phyloP scores from a whole-genome alignment of 2,113 vertebrate species.

The Dunckerocampus dactyliophorus region DNA sequence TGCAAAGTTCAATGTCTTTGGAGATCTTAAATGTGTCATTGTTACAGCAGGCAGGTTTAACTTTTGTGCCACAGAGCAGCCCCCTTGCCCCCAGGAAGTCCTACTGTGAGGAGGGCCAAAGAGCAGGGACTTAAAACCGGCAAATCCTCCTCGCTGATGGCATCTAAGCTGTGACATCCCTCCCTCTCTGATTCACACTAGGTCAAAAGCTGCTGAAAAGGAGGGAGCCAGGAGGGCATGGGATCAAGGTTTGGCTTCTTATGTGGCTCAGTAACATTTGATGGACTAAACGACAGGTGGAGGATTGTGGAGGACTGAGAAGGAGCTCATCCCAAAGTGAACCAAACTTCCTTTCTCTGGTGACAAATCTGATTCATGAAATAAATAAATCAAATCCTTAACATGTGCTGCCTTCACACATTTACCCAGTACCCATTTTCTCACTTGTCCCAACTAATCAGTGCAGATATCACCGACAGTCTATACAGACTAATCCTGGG shows the following conservation, averaged over 20 bases:
- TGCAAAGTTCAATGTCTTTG: conserved; percentile 68
- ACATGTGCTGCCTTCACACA: too few relatives aligned
- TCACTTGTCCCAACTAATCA: not conserved
- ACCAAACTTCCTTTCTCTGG: not conserved
- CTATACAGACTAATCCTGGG: conserved; percentile 35
- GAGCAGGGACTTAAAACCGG: conserved; percentile 66
- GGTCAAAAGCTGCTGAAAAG: conserved; percentile 61
- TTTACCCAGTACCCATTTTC: not conserved
- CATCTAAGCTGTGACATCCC: conserved; percentile 62
- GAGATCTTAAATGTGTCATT: conserved; percentile 49
- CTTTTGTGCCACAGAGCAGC: conserved; percentile 47
- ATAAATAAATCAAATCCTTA: not conserved
- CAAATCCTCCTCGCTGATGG: conserved; percentile 65
- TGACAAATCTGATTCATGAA: not conserved
- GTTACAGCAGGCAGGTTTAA: conserved; percentile 58
- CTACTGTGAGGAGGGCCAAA: conserved; percentile 63
- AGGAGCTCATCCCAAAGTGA: conserved; percentile 13
- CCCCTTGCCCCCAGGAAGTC: conserved; percentile 60
- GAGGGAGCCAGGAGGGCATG: conserved; percentile 39
- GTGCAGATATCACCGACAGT: conserved; percentile 34
- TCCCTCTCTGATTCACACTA: conserved; percentile 49
- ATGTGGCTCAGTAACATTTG: conserved; percentile 41
- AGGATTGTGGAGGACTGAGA: conserved; percentile 32
- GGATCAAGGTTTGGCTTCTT: conserved; percentile 61
- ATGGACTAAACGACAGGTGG: conserved; percentile 60